phyloP scores from a whole-genome alignment of 2,888 invertebrate genomes.

The Cremastinae sp. region DNA sequence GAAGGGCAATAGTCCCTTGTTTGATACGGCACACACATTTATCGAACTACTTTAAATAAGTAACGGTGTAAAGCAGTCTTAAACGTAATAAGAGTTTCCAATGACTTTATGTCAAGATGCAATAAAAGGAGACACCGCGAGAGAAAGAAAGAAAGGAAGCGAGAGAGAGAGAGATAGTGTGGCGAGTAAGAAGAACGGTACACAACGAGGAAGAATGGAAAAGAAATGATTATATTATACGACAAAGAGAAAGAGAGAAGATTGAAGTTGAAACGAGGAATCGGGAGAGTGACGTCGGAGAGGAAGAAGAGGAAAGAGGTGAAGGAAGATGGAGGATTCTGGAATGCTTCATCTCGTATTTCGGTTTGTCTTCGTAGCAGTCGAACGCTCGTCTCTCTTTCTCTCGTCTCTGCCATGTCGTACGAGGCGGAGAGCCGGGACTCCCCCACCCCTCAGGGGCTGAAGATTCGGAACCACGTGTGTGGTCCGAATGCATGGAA shows the following conservation, averaged over 20 bases:
- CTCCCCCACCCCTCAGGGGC: conserved; percentile 17
- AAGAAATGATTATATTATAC: conserved; percentile 59
- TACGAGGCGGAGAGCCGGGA: conserved; percentile 21
- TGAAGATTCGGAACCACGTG: conserved; percentile 62
- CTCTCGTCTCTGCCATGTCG: conserved; percentile 41
- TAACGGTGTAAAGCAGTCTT: too few relatives aligned
- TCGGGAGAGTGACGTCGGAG: conserved; percentile 32
- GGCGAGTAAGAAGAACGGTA: conserved; percentile 13
- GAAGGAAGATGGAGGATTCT: conserved; percentile 29
- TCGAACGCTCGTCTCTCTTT: conserved; percentile 41
- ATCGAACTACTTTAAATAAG: too few relatives aligned
- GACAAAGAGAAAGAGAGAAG: conserved; percentile 11
- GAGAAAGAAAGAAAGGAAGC: neutral
- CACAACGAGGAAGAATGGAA: conserved; percentile 25
- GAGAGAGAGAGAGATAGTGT: too few relatives aligned
- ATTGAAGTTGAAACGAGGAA: conserved; percentile 33
- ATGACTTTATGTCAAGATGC: too few relatives aligned
- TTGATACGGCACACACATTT: too few relatives aligned
- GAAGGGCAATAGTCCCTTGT: too few relatives aligned
- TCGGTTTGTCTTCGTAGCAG: conserved; percentile 58
- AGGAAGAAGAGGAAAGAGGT: conserved; percentile 17
- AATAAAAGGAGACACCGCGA: conserved; percentile 3
- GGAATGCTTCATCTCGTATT: conserved; percentile 63
- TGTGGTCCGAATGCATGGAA: conserved; percentile 64
- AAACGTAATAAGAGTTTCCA: too few relatives aligned